These are phyloP conservation scores for Sitta europaea DNA, from an alignment of 2,113 vertebrate species.

Conservation along the genomic window DNA sequence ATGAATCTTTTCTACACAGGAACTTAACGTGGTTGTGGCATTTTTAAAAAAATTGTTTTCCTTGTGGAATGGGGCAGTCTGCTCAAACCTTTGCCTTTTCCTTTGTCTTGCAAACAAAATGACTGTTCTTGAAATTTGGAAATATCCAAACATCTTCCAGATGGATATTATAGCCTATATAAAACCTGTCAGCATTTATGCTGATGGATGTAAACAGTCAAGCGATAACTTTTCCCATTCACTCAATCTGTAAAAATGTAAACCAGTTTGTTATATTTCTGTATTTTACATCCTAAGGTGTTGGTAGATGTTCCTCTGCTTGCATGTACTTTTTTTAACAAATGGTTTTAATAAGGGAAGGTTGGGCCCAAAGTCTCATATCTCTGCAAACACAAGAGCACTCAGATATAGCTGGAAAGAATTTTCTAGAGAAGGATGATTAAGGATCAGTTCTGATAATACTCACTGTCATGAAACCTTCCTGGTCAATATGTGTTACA, in stretches of 20 bases:
- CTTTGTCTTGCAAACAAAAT: neutral
- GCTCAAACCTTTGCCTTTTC: neutral
- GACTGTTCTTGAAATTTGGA: neutral
- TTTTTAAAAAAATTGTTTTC: neutral
- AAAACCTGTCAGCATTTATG: constrained; percentile 6
- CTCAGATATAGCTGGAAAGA: neutral
- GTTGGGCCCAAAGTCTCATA: neutral
- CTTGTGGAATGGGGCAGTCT: neutral
- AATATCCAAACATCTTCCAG: neutral
- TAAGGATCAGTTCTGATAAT: neutral
- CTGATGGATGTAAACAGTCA: neutral
- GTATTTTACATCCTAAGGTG: neutral
- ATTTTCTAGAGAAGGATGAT: neutral
- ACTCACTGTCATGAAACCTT: neutral
- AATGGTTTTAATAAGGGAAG: neutral
- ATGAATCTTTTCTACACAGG: neutral
- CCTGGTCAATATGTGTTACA: neutral
- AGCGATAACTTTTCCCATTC: neutral
- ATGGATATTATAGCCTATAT: neutral
- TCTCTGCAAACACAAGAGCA: neutral
- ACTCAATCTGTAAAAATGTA: neutral
- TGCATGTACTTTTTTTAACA: neutral
- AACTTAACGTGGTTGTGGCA: neutral
- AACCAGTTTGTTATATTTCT: neutral
- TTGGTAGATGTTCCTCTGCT: neutral